Evolutionary conservation across 2,888 invertebrate species (phyloP), one percentile per base, ranked within the genome.

Genomic region (Nephrotoma guestfalica): DNA sequence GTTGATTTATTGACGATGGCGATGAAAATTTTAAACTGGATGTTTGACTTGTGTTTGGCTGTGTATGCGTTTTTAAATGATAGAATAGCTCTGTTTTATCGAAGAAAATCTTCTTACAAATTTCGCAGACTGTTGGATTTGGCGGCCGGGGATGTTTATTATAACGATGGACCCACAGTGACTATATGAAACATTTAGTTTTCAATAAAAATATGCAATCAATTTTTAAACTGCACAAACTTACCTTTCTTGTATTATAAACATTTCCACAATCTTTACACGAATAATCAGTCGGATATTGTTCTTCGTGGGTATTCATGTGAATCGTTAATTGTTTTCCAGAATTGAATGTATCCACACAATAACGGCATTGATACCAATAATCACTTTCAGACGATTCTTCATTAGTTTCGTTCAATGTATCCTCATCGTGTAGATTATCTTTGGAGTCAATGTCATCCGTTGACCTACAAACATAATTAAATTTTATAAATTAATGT

Each of bases 241-340:
- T 30, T 86, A 86, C 86, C 57, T 86, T 86, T 15, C 91, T 89
- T 2, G 91, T 91, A 86, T 91, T 91, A 87, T 92, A 92, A 0
- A 92, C 91, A 87, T 91, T 92, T 40, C 91, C 92, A 87, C 92
- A 92, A 87, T 92, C 92, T 88, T 92, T 91, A 88, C 92, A 92
- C 41, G 92, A 91, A 86, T 91, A 91, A 87, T 91, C 91, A 87
- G 90, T 90, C 1, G 91, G 91, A 87, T 92, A 91, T 87, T 91
- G 91, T 88, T 91, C 92, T 84, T 91, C 91, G 86, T 92, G 92
- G 18, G 91, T 91, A 87, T 92, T 92, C 40, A 92, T 91, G 87
- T 92, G 92, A 45, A 92, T 91, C 83, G 92, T 91, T 71, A 92
- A 88, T 87, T 91, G 91, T 87, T 92, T 92, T 88, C 91, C 91